These are phyloP conservation scores for Natator depressus DNA, from an alignment of 2,113 vertebrate genomes.

Conservation along the genomic window DNA sequence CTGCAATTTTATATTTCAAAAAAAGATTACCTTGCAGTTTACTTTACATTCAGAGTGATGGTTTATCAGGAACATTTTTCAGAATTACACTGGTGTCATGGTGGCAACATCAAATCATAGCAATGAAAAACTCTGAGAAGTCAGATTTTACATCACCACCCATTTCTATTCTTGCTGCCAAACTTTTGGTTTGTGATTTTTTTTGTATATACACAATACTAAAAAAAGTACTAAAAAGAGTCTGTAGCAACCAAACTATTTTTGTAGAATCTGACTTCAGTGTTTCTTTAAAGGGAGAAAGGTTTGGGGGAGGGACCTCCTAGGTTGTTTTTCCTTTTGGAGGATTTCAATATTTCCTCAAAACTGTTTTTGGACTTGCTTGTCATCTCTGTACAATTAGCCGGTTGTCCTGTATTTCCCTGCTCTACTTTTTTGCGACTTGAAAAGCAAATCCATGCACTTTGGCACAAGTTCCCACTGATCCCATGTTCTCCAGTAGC, in stretches of 20 bases:
- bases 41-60: neutral
- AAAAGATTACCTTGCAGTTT: slow-evolving; percentile 38
- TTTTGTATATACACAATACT: neutral
- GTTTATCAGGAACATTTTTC: neutral
- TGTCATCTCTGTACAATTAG: neutral
- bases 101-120: neutral
- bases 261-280: neutral
- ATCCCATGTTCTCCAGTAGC: neutral
- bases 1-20: slow-evolving; percentile 72
- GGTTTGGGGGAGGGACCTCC: neutral
- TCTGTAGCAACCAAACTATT: neutral
- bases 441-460: neutral
- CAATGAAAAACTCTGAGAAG: neutral
- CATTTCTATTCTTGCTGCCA: neutral
- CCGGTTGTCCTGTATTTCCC: neutral
- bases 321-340: neutral
- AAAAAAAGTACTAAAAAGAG: neutral
- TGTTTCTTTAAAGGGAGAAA: neutral
- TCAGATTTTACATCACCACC: neutral
- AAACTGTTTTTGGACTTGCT: neutral
- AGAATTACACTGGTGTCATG: neutral
- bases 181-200: neutral
- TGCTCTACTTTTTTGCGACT: neutral
- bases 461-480: neutral
- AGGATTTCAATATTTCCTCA: neutral